Evolutionary conservation across 2,797 vertebrate genomes (phyloP), one percentile per base, ranked within the genome.

Genomic region (Xenopus petersii): DNA sequence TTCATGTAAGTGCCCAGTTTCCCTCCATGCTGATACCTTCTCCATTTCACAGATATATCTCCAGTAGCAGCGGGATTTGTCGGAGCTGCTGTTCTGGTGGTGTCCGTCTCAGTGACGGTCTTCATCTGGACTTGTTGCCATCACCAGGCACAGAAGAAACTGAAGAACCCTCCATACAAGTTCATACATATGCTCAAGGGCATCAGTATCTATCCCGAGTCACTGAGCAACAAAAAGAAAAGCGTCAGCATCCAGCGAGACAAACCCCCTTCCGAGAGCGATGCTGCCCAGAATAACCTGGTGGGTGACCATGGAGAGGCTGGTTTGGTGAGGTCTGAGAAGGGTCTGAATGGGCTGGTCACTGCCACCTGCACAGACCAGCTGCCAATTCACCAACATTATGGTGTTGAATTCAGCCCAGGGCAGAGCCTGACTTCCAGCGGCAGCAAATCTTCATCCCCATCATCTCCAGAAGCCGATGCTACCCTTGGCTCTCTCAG

Each of bases 101-200:
- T 97, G 30, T 91, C 94, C 0, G 91, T 97, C 80, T 91, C 95
- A 0, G 87, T 94, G 59, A 90, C 95, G 13, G 88, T 98, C 51
- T 93, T 98, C 80, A 88, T 98, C 71, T 98, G 96, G 96, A 93
- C 92, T 0, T 97, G 95, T 88, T 98, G 96, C 84, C 95, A 94
- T 82, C 94, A 94, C 6, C 95, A 94, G 4, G 91, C 93, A 68
- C 88, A 92, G 42, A 92, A 90, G 83, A 92, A 93, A 33, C 90
- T 91, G 74, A 84, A 91, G 79, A 85, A 86, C 0, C 94, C 93
- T 0, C 93, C 89, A 0, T 95, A 97, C 84, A 96, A 96, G 88
- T 98, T 98, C 86, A 98, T 98, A 64, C 97, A 98, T 86, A 98
- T 98, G 97, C 85, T 98, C 75, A 98, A 98, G 82, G 97, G 97